These are phyloP conservation scores for Apodemus sylvaticus DNA, from an alignment of 2,113 vertebrate species.

Conservation along the genomic window DNA sequence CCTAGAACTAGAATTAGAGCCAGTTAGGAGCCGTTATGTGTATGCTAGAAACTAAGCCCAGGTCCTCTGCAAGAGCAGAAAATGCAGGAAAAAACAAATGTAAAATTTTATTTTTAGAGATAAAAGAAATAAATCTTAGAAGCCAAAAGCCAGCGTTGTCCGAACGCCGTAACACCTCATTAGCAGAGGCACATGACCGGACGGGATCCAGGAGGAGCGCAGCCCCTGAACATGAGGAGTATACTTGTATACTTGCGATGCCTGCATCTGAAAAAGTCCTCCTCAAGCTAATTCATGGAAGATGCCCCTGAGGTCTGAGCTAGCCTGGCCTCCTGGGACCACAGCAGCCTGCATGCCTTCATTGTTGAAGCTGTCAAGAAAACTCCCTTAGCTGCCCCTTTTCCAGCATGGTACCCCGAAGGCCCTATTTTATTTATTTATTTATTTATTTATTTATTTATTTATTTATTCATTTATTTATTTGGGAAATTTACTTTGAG, in stretches of 20 bases:
- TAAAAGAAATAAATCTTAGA: neutral
- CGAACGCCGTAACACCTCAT: neutral
- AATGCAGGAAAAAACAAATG: neutral
- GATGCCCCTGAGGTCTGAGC: neutral
- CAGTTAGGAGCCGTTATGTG: neutral
- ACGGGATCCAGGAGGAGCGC: neutral
- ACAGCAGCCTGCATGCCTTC: neutral
- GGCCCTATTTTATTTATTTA: too few species aligned
- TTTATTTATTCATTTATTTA: too few species aligned
- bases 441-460: too few species aligned
- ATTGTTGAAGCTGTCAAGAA: neutral
- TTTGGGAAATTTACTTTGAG: neutral
- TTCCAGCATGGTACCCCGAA: neutral
- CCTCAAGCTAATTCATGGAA: neutral
- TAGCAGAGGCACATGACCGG: neutral
- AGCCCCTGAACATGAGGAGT: neutral
- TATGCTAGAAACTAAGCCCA: neutral
- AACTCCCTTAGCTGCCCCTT: neutral
- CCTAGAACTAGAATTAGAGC: neutral
- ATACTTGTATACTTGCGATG: too few species aligned
- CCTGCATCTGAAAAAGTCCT: neutral
- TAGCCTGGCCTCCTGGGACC: too few species aligned
- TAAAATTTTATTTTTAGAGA: too few species aligned
- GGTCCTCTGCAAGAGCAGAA: neutral
- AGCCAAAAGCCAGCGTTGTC: neutral